Conservation (phyloP, 1,140 invertebrate species). For the Trachymyrmex septentrionalis region DNA sequence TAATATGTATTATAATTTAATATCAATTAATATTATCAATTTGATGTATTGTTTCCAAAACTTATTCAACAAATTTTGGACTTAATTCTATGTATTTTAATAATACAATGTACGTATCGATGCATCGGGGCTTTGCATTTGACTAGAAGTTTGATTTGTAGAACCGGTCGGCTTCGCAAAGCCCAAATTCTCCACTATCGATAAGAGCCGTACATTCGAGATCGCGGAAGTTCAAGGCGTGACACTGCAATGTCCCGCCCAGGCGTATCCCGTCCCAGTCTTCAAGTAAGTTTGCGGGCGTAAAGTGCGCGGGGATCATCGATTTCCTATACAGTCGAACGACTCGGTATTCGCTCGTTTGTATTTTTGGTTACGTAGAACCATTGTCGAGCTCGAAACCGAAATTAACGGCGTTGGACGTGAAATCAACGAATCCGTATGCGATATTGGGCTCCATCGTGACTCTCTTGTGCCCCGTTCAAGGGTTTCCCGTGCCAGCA, state of each 20-base stretch:
- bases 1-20: not conserved
- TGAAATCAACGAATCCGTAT: conserved; percentile 84
- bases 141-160: conserved; percentile 77
- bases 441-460: conserved; percentile 77
- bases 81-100: not conserved
- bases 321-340: conserved; percentile 47
- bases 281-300: conserved; percentile 86
- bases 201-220: conserved; percentile 85
- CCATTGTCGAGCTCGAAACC: conserved; percentile 87
- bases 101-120: not conserved
- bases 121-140: conserved; percentile 18
- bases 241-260: conserved; percentile 87
- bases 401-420: conserved; percentile 86
- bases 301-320: not conserved
- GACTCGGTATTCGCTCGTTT: conserved; percentile 31
- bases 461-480: conserved; percentile 88
- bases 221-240: conserved; percentile 77
- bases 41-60: not conserved
- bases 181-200: conserved; percentile 87
- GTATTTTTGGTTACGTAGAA: conserved; percentile 80
- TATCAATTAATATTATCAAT: conserved; percentile 11
- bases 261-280: conserved; percentile 89
- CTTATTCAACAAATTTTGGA: not conserved
- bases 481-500: conserved; percentile 90
- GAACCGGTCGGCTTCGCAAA: conserved; percentile 87